Evolutionary conservation across 2,888 invertebrate genomes (phyloP), one percentile per base, ranked within the genome.

Genomic region (Brachylomia viminalis): DNA sequence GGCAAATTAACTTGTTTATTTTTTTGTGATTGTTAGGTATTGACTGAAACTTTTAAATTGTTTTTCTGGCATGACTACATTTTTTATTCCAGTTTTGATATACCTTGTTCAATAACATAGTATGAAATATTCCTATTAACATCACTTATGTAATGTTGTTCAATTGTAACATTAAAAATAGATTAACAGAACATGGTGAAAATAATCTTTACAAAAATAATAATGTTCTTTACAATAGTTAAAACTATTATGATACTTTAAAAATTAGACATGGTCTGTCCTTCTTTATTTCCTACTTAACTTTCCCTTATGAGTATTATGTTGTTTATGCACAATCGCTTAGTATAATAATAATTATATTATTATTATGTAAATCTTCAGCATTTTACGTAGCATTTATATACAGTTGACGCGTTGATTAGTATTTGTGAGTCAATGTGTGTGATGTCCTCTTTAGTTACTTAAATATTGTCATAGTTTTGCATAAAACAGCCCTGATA

Each of bases 301-400:
- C 20, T 71, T 54, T 82, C 54, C 45, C 30, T 10, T 45, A 65
- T 15, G 33, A 62, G 30, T 70, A 52, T 73, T 71, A 49, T 59
- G n/a, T 73, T 77, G 45, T 77, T 64, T 58, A 72, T 71, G 85
- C 83, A 77, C 79, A 86, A 83, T 49, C 47, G 62, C 75, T 64
- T 73, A 70, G 66, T 79, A 6, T 65, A 78, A 56, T 76, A 49
- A 52, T 30, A 2, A 49, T n/a, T 58, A 67, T 68, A 54, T 70
- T 75, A 77, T 64, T 64, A 71, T 52, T 75, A 75, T 65, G 68
- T 72, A 78, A 70, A 82, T 72, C 76, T 71, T 80, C 78, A 83
- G 87, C 90, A 89, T 89, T 90, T 87, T 82, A 84, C 58, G 52
- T 87, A 86, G 85, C 81, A 84, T 85, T 87, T 87, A 69, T 62